Conservation (phyloP, 1,140 invertebrate species). For the Penaeus chinensis region DNA sequence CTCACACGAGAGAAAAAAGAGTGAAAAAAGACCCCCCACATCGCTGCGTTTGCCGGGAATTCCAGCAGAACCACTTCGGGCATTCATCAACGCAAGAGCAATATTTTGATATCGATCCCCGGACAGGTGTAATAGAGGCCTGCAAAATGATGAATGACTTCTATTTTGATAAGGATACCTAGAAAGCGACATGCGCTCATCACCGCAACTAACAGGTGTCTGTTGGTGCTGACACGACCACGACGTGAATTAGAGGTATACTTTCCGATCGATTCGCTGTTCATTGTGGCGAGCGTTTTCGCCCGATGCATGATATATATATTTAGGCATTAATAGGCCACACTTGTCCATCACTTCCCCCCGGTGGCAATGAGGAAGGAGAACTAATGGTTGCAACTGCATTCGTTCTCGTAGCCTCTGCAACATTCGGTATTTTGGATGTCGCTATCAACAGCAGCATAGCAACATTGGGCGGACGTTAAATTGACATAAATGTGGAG, state of each 20-base stretch:
- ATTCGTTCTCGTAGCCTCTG: no score
- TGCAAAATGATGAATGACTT: conserved; percentile 9
- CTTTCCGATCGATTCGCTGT: conserved; percentile 12
- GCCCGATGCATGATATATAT: conserved; percentile 30
- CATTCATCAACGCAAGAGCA: background rate
- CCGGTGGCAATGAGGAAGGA: background rate
- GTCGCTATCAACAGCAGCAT: no score
- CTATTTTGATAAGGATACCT: conserved; percentile 14
- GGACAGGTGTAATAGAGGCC: background rate
- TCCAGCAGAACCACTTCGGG: no score
- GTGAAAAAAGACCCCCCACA: no score
- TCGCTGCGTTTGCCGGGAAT: no score
- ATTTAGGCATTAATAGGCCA: conserved; percentile 19
- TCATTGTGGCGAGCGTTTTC: conserved; percentile 5
- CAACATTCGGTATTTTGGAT: no score
- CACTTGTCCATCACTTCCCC: conserved; percentile 7
- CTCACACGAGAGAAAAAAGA: background rate
- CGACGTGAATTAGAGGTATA: conserved; percentile 33
- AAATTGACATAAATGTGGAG: no score
- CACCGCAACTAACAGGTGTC: conserved; percentile 8
- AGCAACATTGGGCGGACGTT: no score
- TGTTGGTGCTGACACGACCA: background rate
- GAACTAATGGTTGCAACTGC: no score
- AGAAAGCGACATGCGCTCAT: background rate
- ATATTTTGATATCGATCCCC: conserved; percentile 7